Conservation (phyloP, 1,140 invertebrate species). For the Cheumatopsyche charites region DNA sequence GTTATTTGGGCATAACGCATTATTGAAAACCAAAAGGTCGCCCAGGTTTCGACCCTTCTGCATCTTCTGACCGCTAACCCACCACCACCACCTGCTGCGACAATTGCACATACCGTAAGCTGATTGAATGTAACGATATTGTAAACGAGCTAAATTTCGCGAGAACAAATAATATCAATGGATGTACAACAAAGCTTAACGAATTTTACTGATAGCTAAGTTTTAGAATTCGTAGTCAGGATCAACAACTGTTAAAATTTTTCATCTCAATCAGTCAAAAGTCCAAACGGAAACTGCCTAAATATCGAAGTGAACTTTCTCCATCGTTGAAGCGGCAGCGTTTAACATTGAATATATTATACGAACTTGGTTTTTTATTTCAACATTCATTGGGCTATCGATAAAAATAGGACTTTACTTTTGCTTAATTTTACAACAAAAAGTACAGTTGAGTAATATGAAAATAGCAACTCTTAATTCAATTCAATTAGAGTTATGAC, state of each 20-base stretch:
- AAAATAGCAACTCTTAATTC: not conserved
- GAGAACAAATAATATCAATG: too few relatives aligned
- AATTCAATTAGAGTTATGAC: too few relatives aligned
- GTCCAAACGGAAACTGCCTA: not conserved
- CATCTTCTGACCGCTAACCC: too few relatives aligned
- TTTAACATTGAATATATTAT: too few relatives aligned
- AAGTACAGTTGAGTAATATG: not conserved
- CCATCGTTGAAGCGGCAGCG: not conserved
- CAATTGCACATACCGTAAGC: not conserved
- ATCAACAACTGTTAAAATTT: slow-evolving; percentile 6
- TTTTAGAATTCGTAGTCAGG: slow-evolving; percentile 11
- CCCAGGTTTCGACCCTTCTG: too few relatives aligned
- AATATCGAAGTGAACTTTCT: not conserved
- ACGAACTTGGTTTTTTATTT: too few relatives aligned
- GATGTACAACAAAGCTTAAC: too few relatives aligned
- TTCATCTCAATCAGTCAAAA: slow-evolving; percentile 8
- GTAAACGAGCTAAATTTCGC: too few relatives aligned
- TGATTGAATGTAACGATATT: not conserved
- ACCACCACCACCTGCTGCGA: not conserved
- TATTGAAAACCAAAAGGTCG: too few relatives aligned
- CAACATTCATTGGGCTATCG: not conserved
- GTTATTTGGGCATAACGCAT: not conserved
- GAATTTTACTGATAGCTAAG: too few relatives aligned
- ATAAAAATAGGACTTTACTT: not conserved
- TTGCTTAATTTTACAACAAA: not conserved